phyloP scores from a whole-genome alignment of 53 echinoderm and acorn worm species.

The Actinopyga echinites region DNA sequence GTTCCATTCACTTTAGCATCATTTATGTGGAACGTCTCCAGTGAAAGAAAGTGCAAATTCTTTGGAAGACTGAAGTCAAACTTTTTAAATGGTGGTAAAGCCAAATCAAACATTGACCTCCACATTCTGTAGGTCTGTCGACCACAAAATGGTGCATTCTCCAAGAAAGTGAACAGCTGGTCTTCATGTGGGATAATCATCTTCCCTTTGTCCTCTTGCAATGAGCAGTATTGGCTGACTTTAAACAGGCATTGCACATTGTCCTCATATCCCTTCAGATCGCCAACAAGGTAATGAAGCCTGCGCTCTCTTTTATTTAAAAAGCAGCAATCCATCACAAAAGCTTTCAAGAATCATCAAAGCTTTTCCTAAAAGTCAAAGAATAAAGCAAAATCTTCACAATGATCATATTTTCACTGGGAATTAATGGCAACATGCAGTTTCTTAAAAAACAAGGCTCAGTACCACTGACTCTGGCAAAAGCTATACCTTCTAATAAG shows the following conservation, averaged over 20 bases:
- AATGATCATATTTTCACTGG: no score
- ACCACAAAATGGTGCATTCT: slow-evolving; percentile 62
- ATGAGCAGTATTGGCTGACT: slow-evolving; percentile 41
- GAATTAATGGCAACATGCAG: no score
- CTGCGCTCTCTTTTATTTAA: background rate
- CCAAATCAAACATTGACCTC: slow-evolving; percentile 69
- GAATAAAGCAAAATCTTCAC: no score
- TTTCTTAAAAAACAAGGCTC: no score
- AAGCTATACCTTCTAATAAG: no score
- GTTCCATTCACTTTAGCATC: slow-evolving; percentile 50
- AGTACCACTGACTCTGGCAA: no score
- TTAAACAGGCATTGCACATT: slow-evolving; percentile 50
- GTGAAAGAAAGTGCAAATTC: slow-evolving; percentile 71
- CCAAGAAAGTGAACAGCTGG: background rate
- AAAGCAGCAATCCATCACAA: background rate
- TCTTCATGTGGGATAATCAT: background rate
- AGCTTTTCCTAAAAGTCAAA: no score
- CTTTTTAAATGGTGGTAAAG: slow-evolving; percentile 56
- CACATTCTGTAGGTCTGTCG: slow-evolving; percentile 94
- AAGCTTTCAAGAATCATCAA: no score
- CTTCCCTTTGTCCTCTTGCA: background rate
- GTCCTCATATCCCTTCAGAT: slow-evolving; percentile 53
- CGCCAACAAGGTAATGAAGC: slow-evolving; percentile 56
- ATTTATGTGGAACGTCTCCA: slow-evolving; percentile 61
- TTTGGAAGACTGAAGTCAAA: slow-evolving; percentile 56